Conservation (phyloP, 2,797 vertebrate species). For the Phalloptychus januarius region DNA sequence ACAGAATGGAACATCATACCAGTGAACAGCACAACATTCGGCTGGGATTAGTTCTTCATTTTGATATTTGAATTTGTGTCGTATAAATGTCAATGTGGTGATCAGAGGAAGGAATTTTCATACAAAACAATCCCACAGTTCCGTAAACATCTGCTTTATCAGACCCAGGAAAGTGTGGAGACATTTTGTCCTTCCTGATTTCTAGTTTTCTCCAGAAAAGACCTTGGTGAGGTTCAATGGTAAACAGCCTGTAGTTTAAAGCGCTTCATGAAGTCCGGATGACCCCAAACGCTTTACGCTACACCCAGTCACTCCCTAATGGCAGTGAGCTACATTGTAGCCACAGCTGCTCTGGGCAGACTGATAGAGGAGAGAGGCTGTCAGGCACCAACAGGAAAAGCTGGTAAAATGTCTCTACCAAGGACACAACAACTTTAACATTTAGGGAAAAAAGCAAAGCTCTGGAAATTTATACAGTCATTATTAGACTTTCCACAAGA, state of each 20-base stretch:
- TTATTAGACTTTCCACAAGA: slow-evolving; percentile 33
- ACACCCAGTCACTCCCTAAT: not conserved
- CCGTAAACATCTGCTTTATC: slow-evolving; percentile 21
- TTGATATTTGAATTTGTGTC: not conserved
- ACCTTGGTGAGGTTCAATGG: slow-evolving; percentile 4
- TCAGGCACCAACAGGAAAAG: too few species aligned
- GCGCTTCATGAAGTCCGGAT: not conserved
- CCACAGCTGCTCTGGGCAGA: not conserved
- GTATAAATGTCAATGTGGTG: not conserved
- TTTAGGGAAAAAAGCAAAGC: slow-evolving; percentile 1
- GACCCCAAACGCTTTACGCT: not conserved
- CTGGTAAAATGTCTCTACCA: too few species aligned
- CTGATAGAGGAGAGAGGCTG: not conserved
- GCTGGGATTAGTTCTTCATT: not conserved
- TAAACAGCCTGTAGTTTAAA: not conserved
- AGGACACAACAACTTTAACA: not conserved
- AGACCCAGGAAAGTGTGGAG: not conserved
- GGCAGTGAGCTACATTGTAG: too few species aligned
- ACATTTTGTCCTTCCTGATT: slow-evolving; percentile 20
- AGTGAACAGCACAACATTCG: not conserved
- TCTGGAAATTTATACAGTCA: slow-evolving; percentile 26
- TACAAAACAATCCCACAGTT: not conserved
- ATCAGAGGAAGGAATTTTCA: not conserved
- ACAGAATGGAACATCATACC: not conserved
- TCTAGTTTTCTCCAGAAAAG: not conserved